Evolutionary conservation across 2,113 vertebrate genomes (phyloP).

Genomic region (Malurus melanocephalus): DNA sequence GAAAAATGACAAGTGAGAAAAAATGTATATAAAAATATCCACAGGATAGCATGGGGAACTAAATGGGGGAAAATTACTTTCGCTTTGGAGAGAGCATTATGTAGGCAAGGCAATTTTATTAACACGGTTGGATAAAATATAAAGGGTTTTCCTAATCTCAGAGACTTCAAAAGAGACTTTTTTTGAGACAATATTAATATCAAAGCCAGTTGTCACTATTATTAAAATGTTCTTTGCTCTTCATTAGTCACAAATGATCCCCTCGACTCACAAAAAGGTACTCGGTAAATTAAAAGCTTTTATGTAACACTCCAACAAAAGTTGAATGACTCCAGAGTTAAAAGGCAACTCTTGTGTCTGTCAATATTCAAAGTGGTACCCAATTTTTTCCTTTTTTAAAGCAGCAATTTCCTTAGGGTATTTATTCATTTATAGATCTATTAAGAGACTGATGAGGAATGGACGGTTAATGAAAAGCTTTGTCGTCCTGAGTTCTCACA

Average conservation of each 20-base stretch:
- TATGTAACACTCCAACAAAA: constrained; percentile 63
- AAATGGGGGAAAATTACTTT: constrained; percentile 53
- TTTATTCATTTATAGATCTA: constrained; percentile 52
- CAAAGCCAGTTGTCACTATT: constrained; percentile 65
- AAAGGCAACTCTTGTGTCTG: constrained; percentile 61
- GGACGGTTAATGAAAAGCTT: constrained; percentile 30
- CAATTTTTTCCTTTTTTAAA: constrained; percentile 42
- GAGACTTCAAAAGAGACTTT: constrained; percentile 65
- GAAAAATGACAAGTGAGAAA: constrained; percentile 32
- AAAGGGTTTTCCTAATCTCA: constrained; percentile 55
- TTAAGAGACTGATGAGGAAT: constrained; percentile 37
- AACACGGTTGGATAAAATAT: constrained; percentile 60
- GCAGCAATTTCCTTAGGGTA: constrained; percentile 36
- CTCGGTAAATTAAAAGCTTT: constrained; percentile 68
- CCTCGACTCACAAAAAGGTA: constrained; percentile 60
- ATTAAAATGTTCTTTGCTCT: constrained; percentile 62
- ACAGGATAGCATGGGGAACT: constrained; percentile 31
- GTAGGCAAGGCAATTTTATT: constrained; percentile 61
- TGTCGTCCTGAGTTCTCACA: not conserved
- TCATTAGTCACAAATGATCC: constrained; percentile 69
- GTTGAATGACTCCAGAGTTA: constrained; percentile 52
- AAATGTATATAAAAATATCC: constrained; percentile 26
- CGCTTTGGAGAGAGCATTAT: constrained; percentile 39
- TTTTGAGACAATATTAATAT: constrained; percentile 63
- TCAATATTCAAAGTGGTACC: constrained; percentile 37